phyloP scores from a whole-genome alignment of 2,113 vertebrate genomes.

The Dissostichus mawsoni region DNA sequence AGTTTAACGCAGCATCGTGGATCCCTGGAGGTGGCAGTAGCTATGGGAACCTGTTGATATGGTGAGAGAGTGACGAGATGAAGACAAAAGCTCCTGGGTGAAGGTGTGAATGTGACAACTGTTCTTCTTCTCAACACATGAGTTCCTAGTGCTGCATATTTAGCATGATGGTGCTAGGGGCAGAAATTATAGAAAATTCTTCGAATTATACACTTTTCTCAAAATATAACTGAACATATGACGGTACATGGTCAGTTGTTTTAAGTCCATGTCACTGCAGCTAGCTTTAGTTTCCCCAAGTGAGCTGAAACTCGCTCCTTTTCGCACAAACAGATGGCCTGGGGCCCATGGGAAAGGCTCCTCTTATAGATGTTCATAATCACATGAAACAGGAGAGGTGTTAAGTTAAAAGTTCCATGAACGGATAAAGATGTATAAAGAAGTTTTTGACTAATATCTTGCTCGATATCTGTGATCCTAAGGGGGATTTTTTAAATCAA shows the following conservation, averaged over 20 bases:
- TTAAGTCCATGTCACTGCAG: slow-evolving; percentile 35
- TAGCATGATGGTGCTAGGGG: slow-evolving; percentile 23
- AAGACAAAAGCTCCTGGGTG: slow-evolving; percentile 36
- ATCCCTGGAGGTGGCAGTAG: slow-evolving; percentile 53
- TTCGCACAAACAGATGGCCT: slow-evolving; percentile 59
- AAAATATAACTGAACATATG: slow-evolving; percentile 14
- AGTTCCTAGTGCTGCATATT: slow-evolving; percentile 32
- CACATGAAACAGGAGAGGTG: slow-evolving; percentile 34
- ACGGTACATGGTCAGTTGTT: neutral
- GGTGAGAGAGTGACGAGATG: slow-evolving; percentile 45
- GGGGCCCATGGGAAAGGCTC: slow-evolving; percentile 42
- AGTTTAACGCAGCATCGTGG: slow-evolving; percentile 10
- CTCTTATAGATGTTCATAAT: slow-evolving; percentile 46
- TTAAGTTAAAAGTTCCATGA: slow-evolving; percentile 14
- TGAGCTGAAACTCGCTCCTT: slow-evolving; percentile 36
- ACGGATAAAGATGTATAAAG: slow-evolving; percentile 11
- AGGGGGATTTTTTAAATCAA: slow-evolving; percentile 23
- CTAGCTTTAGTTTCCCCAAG: slow-evolving; percentile 50
- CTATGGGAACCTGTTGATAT: slow-evolving; percentile 73
- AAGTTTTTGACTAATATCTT: neutral
- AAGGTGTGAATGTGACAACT: slow-evolving; percentile 50
- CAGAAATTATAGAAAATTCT: slow-evolving; percentile 2
- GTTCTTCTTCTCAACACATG: slow-evolving; percentile 13
- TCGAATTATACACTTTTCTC: slow-evolving; percentile 24
- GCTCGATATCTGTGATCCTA: neutral